These are phyloP conservation scores for Tiliacea aurago DNA, from an alignment of 2,888 invertebrate species.

Conservation along the genomic window DNA sequence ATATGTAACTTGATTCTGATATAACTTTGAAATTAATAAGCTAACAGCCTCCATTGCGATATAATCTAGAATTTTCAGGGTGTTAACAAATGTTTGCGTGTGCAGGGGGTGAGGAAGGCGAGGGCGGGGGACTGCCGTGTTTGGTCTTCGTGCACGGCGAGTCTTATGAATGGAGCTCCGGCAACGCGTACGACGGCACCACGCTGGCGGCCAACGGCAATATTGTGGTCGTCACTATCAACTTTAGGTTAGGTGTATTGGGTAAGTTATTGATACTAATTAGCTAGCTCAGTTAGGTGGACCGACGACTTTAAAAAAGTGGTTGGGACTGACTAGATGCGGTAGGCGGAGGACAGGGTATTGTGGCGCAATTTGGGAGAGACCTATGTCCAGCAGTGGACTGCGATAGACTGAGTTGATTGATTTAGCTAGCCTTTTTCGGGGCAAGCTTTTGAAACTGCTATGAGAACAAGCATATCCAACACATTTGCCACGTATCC, in stretches of 20 bases:
- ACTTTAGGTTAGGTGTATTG: slow-evolving; percentile 96
- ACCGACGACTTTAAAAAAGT: neutral
- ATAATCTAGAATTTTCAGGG: slow-evolving; percentile 37
- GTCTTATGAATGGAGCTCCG: slow-evolving; percentile 99
- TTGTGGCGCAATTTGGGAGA: neutral
- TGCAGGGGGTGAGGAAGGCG: slow-evolving; percentile 81
- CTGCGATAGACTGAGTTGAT: neutral
- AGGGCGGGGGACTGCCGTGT: slow-evolving; percentile 93
- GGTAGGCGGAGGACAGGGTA: neutral
- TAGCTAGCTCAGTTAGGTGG: neutral
- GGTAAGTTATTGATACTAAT: slow-evolving; percentile 90
- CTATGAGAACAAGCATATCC: too few species aligned
- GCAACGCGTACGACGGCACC: slow-evolving; percentile 99
- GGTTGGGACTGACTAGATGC: neutral
- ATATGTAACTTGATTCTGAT: slow-evolving; percentile 3
- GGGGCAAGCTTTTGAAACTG: neutral
- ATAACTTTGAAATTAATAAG: slow-evolving; percentile 19
- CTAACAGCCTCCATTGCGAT: neutral
- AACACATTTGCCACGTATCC: neutral
- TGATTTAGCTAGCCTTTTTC: neutral
- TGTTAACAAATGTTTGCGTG: slow-evolving; percentile 36
- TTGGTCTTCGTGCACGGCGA: slow-evolving; percentile 98
- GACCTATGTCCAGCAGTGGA: too few species aligned
- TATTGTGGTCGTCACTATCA: slow-evolving; percentile 97
- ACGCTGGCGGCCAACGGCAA: slow-evolving; percentile 97